A percentile compares a stretch with the other conserved stretches of the same genome.
Evolutionary conservation across 2,888 invertebrate species (phyloP).

Genomic region (Ormyrus rosae): DNA sequence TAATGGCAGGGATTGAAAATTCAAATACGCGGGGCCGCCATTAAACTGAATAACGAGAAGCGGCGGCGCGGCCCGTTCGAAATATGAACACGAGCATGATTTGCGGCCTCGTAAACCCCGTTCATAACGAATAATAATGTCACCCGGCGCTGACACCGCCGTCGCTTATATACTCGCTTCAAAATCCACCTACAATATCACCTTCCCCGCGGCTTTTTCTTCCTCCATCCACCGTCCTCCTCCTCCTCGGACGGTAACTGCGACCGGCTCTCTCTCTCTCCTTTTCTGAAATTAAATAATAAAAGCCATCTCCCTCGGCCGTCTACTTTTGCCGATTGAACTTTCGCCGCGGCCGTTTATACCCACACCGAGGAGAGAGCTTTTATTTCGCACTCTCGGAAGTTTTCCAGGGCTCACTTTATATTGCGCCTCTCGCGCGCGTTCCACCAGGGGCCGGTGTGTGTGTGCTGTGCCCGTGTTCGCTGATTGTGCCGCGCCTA

Average conservation of each 20-base stretch:
- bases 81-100: conserved; percentile 76
- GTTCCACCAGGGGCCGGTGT: not conserved
- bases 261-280: conserved; percentile 46
- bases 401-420: not conserved
- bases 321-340: conserved; percentile 52
- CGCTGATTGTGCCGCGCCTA: conserved; percentile 60
- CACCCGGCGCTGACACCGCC: conserved; percentile 62
- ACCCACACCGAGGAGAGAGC: no score
- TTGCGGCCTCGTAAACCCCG: conserved; percentile 76
- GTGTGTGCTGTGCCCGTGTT: not conserved
- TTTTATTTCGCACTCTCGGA: no score
- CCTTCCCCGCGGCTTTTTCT: conserved; percentile 59
- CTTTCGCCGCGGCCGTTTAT: conserved; percentile 17
- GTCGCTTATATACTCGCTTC: conserved; percentile 57
- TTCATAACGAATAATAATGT: conserved; percentile 75
- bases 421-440: not conserved
- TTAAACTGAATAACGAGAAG: conserved; percentile 76
- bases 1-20: conserved; percentile 72
- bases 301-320: conserved; percentile 68
- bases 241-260: no score
- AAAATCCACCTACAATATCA: conserved; percentile 74
- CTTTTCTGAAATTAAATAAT: conserved; percentile 72
- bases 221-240: not conserved
- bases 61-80: conserved; percentile 69
- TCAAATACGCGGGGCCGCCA: conserved; percentile 70